Conservation (phyloP, 2,113 vertebrate genomes). For the Scartelaos histophorus region DNA sequence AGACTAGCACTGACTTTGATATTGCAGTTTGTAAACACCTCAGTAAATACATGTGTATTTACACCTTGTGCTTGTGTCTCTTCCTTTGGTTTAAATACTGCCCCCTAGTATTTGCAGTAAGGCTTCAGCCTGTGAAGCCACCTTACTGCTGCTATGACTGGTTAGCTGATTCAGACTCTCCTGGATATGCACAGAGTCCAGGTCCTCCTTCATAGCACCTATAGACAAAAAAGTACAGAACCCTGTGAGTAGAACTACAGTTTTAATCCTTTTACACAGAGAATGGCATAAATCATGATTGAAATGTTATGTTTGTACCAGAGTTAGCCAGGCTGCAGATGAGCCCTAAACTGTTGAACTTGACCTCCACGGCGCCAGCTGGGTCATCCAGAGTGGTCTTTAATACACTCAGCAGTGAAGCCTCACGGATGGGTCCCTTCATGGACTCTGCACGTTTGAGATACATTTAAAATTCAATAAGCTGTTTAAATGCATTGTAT, state of each 20-base stretch:
- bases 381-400: constrained; percentile 83
- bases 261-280: background rate
- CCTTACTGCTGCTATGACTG: constrained; percentile 74
- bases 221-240: constrained; percentile 24
- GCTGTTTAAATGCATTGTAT: background rate
- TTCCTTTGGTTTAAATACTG: constrained; percentile 43
- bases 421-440: constrained; percentile 75
- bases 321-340: constrained; percentile 85
- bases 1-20: background rate
- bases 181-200: constrained; percentile 78
- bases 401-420: constrained; percentile 76
- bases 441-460: constrained; percentile 74
- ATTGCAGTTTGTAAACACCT: constrained; percentile 1
- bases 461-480: background rate
- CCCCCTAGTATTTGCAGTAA: constrained; percentile 72
- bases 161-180: constrained; percentile 78
- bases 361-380: constrained; percentile 82
- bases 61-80: background rate
- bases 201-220: constrained; percentile 80
- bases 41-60: background rate
- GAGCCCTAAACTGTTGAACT: constrained; percentile 83
- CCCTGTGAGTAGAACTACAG: too few relatives aligned
- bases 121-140: constrained; percentile 78
- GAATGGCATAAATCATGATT: background rate
- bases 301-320: constrained; percentile 58